These are phyloP conservation scores for Hypercompe scribonia DNA, from an alignment of 2,888 invertebrate genomes.

Conservation along the genomic window DNA sequence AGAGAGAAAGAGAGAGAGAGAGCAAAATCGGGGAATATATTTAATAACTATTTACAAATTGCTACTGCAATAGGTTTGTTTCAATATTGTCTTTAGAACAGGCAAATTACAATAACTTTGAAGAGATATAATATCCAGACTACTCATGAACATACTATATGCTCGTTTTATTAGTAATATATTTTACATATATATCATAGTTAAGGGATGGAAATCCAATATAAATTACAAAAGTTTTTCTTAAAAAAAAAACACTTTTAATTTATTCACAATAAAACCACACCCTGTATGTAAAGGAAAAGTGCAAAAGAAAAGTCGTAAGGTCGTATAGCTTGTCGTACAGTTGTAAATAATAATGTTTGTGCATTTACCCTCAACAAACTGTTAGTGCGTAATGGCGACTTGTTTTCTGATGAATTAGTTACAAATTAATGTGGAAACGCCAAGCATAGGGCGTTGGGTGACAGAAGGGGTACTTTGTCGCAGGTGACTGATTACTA, in stretches of 20 bases:
- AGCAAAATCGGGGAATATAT: too few species aligned
- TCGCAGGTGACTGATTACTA: slow-evolving; percentile 8
- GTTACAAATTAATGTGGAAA: slow-evolving; percentile 25
- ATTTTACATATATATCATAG: too few species aligned
- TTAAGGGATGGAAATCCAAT: too few species aligned
- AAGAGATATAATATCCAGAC: too few species aligned
- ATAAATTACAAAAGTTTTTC: too few species aligned
- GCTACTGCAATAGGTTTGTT: too few species aligned
- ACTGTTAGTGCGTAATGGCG: slow-evolving; percentile 25
- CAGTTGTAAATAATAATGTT: slow-evolving; percentile 74
- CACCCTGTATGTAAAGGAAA: slow-evolving; percentile 59
- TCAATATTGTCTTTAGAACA: too few species aligned
- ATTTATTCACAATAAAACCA: slow-evolving; percentile 10
- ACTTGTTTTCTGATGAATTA: slow-evolving; percentile 32
- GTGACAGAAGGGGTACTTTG: slow-evolving; percentile 2
- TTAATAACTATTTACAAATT: too few species aligned
- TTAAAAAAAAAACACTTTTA: too few species aligned
- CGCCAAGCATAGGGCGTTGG: slow-evolving; percentile 13
- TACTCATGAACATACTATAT: too few species aligned
- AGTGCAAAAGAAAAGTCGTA: slow-evolving; percentile 63
- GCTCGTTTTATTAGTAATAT: too few species aligned
- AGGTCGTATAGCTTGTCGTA: slow-evolving; percentile 70
- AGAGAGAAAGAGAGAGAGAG: too few species aligned
- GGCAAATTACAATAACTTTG: neutral
- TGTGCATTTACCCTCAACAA: slow-evolving; percentile 61